Evolutionary conservation across 2,797 vertebrate species (phyloP).

Genomic region (Cyprinella venusta): DNA sequence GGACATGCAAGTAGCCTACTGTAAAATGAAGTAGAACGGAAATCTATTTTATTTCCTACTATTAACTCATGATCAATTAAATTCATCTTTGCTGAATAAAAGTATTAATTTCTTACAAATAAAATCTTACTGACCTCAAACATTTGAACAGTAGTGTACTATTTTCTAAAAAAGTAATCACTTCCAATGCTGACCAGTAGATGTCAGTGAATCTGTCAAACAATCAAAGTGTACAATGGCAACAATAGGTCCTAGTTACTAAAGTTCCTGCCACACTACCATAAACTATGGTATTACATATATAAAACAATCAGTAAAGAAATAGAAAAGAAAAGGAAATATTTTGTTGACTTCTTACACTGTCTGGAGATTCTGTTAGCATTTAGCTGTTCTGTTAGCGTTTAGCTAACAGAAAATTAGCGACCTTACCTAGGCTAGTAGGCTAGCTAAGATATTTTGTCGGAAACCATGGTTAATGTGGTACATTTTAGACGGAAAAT

Average conservation of each 20-base stretch:
- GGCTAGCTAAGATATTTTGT: not conserved
- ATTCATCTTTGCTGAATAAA: not conserved
- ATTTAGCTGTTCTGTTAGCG: not conserved
- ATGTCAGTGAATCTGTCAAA: slow-evolving; percentile 13
- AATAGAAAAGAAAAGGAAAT: not conserved
- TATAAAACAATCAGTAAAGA: not conserved
- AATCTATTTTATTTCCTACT: no score
- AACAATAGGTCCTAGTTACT: not conserved
- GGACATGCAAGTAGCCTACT: no score
- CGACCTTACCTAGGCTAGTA: not conserved
- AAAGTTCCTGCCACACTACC: not conserved
- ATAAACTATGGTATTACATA: not conserved
- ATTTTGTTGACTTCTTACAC: not conserved
- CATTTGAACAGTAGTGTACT: not conserved
- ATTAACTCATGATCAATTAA: not conserved
- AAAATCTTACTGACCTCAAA: not conserved
- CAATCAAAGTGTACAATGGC: not conserved
- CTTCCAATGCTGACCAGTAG: slow-evolving; percentile 10
- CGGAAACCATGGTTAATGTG: not conserved
- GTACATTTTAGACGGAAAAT: not conserved
- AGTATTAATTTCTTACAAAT: not conserved
- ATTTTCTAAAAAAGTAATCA: not conserved
- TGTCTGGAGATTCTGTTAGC: not conserved
- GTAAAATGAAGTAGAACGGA: not conserved
- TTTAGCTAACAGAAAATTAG: not conserved